Conservation (phyloP, 2,888 invertebrate genomes). For the Eupithecia pulchellata region DNA sequence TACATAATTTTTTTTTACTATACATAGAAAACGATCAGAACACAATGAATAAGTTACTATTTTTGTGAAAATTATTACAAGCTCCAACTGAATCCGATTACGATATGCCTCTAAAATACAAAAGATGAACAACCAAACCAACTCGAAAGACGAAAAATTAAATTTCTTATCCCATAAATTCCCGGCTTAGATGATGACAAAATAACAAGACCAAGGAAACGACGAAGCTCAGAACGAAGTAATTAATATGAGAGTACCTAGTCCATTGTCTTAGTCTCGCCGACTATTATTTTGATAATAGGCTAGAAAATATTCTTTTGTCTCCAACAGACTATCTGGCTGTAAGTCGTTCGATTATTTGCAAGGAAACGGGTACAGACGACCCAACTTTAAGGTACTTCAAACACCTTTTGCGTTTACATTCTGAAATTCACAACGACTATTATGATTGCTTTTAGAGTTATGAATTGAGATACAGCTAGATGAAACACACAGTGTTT, state of each 20-base stretch:
- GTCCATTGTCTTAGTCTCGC: constrained; percentile 70
- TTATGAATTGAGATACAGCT: no score
- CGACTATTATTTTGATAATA: constrained; percentile 84
- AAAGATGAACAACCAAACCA: not conserved
- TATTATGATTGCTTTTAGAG: not conserved
- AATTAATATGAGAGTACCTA: constrained; percentile 79
- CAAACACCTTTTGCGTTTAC: not conserved
- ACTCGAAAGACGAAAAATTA: constrained; percentile 6
- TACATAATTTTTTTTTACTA: no score
- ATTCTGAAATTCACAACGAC: not conserved
- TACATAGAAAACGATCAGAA: no score
- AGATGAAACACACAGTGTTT: no score
- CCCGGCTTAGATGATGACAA: constrained; percentile 52
- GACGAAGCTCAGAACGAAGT: constrained; percentile 67
- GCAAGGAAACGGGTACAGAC: constrained; percentile 20
- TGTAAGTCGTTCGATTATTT: constrained; percentile 75
- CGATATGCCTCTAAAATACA: not conserved
- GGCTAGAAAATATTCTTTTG: constrained; percentile 83
- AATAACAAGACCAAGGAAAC: constrained; percentile 68
- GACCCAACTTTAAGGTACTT: constrained; percentile 1
- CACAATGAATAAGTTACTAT: no score
- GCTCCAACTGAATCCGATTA: not conserved
- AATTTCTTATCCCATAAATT: constrained; percentile 26
- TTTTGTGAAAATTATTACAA: not conserved
- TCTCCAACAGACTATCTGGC: constrained; percentile 72